Conservation (phyloP, 2,113 vertebrate species). For the Sigmodon hispidus region DNA sequence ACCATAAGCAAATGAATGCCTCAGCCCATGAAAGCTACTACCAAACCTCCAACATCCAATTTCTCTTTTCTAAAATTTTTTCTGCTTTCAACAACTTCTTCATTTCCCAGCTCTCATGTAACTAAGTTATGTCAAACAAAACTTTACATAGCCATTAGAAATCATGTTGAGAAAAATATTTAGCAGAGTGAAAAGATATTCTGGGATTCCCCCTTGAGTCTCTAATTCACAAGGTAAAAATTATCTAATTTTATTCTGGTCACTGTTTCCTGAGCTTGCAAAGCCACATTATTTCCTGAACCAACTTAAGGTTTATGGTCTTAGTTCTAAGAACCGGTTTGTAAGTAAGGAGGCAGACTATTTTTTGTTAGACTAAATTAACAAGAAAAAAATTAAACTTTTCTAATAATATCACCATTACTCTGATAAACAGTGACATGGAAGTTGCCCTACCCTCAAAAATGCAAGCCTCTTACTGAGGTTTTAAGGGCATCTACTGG, state of each 20-base stretch:
- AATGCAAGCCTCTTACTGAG: neutral
- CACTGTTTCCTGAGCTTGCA: slow-evolving; percentile 58
- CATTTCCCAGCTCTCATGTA: too few species aligned
- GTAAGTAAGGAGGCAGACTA: slow-evolving; percentile 7
- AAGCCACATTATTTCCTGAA: slow-evolving; percentile 62
- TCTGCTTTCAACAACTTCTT: neutral
- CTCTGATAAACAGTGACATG: neutral
- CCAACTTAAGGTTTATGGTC: neutral
- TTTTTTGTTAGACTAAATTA: slow-evolving; percentile 54
- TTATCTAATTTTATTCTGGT: slow-evolving; percentile 43
- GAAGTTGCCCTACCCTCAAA: neutral
- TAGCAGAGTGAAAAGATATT: neutral
- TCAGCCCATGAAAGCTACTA: neutral
- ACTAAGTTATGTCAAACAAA: neutral
- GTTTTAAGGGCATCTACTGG: neutral
- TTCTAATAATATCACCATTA: neutral
- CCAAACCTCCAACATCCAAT: neutral
- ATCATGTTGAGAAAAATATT: neutral
- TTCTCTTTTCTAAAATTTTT: neutral
- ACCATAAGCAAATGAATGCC: neutral
- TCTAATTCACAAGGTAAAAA: neutral
- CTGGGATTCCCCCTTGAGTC: neutral
- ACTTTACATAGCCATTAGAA: neutral
- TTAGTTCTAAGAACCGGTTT: slow-evolving; percentile 66
- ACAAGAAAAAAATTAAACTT: neutral